phyloP scores from a whole-genome alignment of 2,113 vertebrate species.

The Collichthys lucidus region DNA sequence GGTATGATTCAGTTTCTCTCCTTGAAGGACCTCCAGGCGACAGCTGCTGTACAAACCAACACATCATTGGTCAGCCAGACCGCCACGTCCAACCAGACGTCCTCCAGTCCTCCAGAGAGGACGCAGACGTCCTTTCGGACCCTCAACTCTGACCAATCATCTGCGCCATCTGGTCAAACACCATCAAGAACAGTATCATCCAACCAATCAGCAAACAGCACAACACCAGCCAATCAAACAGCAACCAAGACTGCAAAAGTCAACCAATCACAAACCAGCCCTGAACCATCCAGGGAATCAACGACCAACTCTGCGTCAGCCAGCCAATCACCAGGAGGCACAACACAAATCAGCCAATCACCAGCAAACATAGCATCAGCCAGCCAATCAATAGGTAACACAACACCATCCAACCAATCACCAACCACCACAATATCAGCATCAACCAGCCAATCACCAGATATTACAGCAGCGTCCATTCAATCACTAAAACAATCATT shows the following conservation, averaged over 20 bases:
- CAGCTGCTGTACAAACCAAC: slow-evolving; percentile 61
- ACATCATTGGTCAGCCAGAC: slow-evolving; percentile 19
- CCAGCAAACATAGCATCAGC: not conserved
- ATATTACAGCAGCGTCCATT: not conserved
- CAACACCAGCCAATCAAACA: not conserved
- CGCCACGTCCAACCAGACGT: slow-evolving; percentile 1
- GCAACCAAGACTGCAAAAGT: not conserved
- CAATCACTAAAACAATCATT: not conserved
- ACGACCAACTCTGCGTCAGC: not conserved
- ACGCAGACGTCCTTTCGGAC: slow-evolving; percentile 25
- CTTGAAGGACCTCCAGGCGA: slow-evolving; percentile 61
- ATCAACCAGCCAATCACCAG: not conserved
- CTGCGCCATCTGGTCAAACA: slow-evolving; percentile 25
- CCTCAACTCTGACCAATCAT: slow-evolving; percentile 27
- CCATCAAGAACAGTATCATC: slow-evolving; percentile 34
- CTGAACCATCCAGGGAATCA: not conserved
- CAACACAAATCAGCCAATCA: not conserved
- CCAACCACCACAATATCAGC: not conserved
- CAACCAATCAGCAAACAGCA: not conserved
- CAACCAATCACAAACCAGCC: not conserved
- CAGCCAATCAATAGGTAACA: not conserved
- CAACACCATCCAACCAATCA: not conserved
- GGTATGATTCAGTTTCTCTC: slow-evolving; percentile 45
- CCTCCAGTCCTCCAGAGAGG: slow-evolving; percentile 23
- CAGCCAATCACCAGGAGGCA: not conserved